phyloP scores from a whole-genome alignment of 1,140 invertebrate genomes.

The Hesperophylax magnus region DNA sequence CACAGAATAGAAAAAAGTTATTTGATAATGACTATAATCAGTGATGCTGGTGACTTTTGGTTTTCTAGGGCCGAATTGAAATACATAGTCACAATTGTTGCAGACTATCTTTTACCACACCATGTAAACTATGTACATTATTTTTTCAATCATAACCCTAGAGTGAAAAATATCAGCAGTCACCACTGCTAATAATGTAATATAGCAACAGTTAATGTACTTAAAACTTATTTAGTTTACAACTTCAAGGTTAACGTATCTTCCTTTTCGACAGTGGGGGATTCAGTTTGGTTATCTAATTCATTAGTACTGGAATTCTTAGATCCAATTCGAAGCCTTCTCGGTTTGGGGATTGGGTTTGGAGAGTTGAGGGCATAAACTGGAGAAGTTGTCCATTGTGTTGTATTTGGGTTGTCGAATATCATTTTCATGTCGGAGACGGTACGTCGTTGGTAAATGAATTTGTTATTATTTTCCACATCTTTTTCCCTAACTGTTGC shows the following conservation, averaged over 20 bases:
- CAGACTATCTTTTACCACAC: background rate
- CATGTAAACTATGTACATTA: background rate
- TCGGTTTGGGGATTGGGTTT: conserved; percentile 70
- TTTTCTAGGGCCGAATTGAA: no score
- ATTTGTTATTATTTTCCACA: conserved; percentile 9
- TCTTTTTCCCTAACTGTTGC: conserved; percentile 28
- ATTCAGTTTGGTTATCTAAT: conserved; percentile 39
- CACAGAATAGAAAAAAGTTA: conserved; percentile 13
- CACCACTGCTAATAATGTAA: no score
- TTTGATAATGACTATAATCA: conserved; percentile 2
- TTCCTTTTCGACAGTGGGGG: background rate
- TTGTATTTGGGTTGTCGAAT: conserved; percentile 63
- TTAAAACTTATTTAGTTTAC: background rate
- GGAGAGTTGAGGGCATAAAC: conserved; percentile 58
- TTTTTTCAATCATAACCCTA: background rate
- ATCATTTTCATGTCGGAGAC: conserved; percentile 66
- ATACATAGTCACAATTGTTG: no score
- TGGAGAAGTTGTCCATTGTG: background rate
- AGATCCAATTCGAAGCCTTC: conserved; percentile 64
- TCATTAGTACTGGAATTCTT: conserved; percentile 57
- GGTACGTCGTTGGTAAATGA: conserved; percentile 57
- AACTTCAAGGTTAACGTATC: conserved; percentile 2
- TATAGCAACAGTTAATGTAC: no score
- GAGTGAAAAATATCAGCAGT: no score
- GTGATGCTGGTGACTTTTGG: no score